Evolutionary conservation across 2,797 vertebrate genomes (phyloP).

Genomic region (Spheniscus humboldti): DNA sequence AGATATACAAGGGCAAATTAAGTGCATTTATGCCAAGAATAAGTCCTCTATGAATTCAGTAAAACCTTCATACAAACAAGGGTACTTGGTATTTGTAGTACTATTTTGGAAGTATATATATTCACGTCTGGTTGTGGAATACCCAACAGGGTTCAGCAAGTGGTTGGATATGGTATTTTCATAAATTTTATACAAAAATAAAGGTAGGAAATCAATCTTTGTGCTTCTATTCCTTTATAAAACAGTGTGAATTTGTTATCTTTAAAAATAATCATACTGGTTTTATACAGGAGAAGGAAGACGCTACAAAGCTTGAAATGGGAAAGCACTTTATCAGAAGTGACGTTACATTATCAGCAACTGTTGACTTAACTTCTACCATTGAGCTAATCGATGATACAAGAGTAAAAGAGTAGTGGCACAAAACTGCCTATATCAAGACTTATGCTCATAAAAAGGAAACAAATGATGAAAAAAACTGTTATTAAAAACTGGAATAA

Average conservation of each 20-base stretch:
- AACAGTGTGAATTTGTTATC: background rate
- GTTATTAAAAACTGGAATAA: background rate
- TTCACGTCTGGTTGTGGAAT: background rate
- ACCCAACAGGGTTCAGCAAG: background rate
- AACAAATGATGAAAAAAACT: background rate
- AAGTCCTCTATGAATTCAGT: conserved; percentile 47
- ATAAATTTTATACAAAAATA: background rate
- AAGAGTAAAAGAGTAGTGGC: background rate
- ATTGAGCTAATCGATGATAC: background rate
- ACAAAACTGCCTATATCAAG: background rate
- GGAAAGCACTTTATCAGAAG: background rate
- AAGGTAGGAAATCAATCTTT: background rate
- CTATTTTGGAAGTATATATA: background rate
- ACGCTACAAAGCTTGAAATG: background rate
- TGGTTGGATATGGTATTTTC: background rate
- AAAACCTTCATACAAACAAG: background rate
- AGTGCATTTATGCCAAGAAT: conserved; percentile 26
- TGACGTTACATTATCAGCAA: background rate
- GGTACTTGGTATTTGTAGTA: conserved; percentile 41
- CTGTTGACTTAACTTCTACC: background rate
- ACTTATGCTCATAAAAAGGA: background rate
- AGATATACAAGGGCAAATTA: conserved; percentile 44
- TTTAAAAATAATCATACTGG: background rate
- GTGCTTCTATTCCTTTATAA: background rate
- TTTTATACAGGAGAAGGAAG: background rate